A percentile compares a stretch with the other conserved stretches of the same genome.
phyloP scores from a whole-genome alignment of 2,888 invertebrate species.

The Dryococelus australis region DNA sequence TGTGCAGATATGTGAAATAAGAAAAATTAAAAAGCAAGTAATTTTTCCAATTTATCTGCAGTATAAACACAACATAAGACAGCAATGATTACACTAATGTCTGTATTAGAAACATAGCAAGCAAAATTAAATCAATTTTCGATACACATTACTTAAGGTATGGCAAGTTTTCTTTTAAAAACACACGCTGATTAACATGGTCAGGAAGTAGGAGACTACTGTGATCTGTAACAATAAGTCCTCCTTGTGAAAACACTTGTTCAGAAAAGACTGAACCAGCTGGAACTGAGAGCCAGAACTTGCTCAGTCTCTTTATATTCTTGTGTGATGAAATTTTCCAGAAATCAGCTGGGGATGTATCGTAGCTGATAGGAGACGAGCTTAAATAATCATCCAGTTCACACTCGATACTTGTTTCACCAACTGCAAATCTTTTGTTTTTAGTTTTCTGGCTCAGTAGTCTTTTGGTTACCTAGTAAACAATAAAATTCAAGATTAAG shows the following conservation, averaged over 20 bases:
- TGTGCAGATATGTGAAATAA: too few species aligned
- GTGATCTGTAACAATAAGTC: conserved; percentile 8
- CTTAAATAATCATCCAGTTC: not conserved
- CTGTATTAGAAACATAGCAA: not conserved
- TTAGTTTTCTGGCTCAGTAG: not conserved
- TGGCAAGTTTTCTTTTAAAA: not conserved
- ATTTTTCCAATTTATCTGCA: too few species aligned
- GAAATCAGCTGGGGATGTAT: not conserved
- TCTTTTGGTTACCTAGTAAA: not conserved
- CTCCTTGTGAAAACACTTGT: not conserved
- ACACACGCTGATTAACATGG: not conserved
- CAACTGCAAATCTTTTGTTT: conserved; percentile 1
- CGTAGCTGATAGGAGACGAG: not conserved
- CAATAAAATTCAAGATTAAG: too few species aligned
- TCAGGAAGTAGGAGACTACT: not conserved
- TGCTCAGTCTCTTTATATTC: not conserved
- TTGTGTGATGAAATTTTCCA: not conserved
- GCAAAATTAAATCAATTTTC: not conserved
- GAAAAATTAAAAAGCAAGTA: too few species aligned
- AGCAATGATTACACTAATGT: too few species aligned
- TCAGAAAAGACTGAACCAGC: not conserved
- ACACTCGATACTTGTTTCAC: not conserved
- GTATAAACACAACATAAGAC: too few species aligned
- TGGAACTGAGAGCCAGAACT: not conserved
- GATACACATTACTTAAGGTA: not conserved